Conservation (phyloP, 2,797 vertebrate genomes). For the Sebastes matsubarae region DNA sequence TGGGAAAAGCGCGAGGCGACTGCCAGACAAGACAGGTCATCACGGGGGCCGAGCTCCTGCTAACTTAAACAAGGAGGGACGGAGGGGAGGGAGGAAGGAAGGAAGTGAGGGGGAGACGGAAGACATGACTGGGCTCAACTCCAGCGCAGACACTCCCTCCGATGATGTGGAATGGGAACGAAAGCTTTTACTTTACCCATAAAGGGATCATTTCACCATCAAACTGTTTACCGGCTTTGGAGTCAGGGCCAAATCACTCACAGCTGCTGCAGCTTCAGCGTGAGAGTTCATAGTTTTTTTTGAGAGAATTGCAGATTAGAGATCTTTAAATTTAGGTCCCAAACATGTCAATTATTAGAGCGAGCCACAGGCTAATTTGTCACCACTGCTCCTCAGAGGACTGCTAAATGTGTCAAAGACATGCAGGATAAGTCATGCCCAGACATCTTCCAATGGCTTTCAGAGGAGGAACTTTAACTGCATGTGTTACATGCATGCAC, state of each 20-base stretch:
- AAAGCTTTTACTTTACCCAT: constrained; percentile 52
- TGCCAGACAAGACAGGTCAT: constrained; percentile 45
- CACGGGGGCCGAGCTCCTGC: constrained; percentile 23
- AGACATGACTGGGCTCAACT: constrained; percentile 59
- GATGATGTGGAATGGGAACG: constrained; percentile 56
- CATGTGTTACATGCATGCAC: constrained; percentile 30
- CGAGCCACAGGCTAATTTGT: constrained; percentile 5
- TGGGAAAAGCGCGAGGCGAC: constrained; percentile 40
- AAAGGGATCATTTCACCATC: constrained; percentile 62
- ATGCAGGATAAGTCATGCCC: background rate
- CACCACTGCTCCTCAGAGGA: constrained; percentile 1
- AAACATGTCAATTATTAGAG: constrained; percentile 7
- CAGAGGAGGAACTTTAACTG: constrained; percentile 30
- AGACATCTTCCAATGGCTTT: constrained; percentile 22
- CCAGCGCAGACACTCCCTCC: constrained; percentile 66
- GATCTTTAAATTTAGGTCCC: constrained; percentile 5
- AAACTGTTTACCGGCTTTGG: constrained; percentile 50
- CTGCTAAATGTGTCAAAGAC: constrained; percentile 18
- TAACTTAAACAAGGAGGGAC: constrained; percentile 46
- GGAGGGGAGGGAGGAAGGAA: constrained; percentile 32
- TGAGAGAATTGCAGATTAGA: constrained; percentile 13
- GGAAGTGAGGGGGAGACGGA: constrained; percentile 42
- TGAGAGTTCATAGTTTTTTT: constrained; percentile 15
- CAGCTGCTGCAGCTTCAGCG: constrained; percentile 48
- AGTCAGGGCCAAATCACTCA: constrained; percentile 42